Conservation (phyloP, 2,797 vertebrate genomes). For the Pseudotriccus pelzelni region DNA sequence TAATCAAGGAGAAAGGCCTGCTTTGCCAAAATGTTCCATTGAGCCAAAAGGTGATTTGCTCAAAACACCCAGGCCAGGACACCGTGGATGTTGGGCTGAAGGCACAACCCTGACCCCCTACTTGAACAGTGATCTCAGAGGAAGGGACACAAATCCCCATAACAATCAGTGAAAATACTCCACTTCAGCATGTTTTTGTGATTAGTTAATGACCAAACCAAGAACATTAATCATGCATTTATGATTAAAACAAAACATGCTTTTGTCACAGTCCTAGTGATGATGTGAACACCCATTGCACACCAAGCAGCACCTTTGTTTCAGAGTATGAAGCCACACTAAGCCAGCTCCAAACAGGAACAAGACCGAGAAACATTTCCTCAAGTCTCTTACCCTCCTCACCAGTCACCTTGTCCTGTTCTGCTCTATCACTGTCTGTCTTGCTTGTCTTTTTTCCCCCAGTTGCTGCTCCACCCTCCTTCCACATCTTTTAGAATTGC, state of each 20-base stretch:
- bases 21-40: not conserved
- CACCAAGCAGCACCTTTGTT: not conserved
- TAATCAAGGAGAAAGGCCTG: not conserved
- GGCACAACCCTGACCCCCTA: not conserved
- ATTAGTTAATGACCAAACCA: not conserved
- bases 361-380: not conserved
- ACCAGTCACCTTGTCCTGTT: not conserved
- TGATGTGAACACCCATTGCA: not conserved
- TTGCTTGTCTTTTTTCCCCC: not conserved
- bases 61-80: not conserved
- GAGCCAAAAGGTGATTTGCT: not conserved
- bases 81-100: not conserved
- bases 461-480: not conserved
- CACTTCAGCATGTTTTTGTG: not conserved
- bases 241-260: not conserved
- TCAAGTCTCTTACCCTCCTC: not conserved
- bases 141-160: not conserved
- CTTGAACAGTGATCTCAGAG: not conserved
- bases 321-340: not conserved
- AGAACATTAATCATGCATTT: not conserved
- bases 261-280: not conserved
- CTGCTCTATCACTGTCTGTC: not conserved
- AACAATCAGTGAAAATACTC: not conserved
- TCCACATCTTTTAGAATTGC: not conserved
- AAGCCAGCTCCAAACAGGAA: not conserved